These are phyloP conservation scores for Corythornis madagascariensis DNA, from an alignment of 2,113 vertebrate species.

Conservation along the genomic window DNA sequence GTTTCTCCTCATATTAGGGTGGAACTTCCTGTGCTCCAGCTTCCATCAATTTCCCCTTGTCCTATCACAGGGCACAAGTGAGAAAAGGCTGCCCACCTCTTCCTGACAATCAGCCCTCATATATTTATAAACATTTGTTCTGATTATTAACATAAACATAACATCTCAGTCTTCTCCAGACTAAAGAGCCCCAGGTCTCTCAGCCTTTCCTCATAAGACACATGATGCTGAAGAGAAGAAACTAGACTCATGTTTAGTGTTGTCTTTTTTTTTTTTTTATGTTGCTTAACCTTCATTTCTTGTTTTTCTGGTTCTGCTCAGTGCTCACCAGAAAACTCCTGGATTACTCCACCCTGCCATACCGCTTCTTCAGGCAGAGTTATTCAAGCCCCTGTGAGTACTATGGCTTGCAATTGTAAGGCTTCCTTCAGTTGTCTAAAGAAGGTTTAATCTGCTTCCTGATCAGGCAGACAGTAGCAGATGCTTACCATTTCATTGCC, in stretches of 20 bases:
- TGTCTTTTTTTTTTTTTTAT: not conserved
- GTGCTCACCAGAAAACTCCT: not conserved
- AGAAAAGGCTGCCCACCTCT: no score
- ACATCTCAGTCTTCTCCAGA: no score
- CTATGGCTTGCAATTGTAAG: not conserved
- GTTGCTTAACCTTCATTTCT: not conserved
- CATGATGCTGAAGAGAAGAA: not conserved
- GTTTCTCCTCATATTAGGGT: no score
- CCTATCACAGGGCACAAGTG: no score
- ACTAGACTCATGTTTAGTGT: not conserved
- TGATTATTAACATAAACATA: no score
- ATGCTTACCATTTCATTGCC: not conserved
- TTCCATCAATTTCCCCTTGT: no score
- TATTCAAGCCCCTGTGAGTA: not conserved
- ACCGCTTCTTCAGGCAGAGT: not conserved
- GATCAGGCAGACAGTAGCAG: not conserved
- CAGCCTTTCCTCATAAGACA: no score
- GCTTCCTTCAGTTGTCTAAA: not conserved
- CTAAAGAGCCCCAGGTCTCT: no score
- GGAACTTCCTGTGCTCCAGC: no score
- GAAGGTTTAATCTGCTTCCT: not conserved
- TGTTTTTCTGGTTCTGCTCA: not conserved
- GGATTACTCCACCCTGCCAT: not conserved
- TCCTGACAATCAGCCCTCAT: no score
- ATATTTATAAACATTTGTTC: no score